Evolutionary conservation across 2,113 vertebrate genomes (phyloP), one percentile per base, ranked within the genome.

Genomic region (Syngnathus scovelli): DNA sequence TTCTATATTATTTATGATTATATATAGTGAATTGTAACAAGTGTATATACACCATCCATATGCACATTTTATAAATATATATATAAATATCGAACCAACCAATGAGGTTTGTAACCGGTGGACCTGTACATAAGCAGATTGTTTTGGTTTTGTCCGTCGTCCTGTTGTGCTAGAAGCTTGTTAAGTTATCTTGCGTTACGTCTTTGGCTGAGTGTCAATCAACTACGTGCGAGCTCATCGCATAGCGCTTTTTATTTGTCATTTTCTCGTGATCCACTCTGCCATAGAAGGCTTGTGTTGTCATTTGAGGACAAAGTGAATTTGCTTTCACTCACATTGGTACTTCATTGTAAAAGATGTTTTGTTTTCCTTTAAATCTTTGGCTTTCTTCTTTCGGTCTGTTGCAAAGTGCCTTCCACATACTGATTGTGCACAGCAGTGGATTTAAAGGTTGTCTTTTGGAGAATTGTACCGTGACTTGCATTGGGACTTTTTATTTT

Each of bases 321-420:
- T 21, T 71, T 70, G 46, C 77, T 78, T 33, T 85, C 70, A 39
- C 59, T 75, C 60, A n/a, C 62, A 68, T 84, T 78, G 81, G 85
- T 88, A 85, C 82, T 79, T 23, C 8, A 69, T 61, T 72, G 66
- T 82, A 74, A 70, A 75, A 68, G 16, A 70, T 59, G 16, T 74
- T 43, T 44, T 65, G 64, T 64, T 72, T 67, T 76, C 67, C 2
- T 16, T 83, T 80, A 52, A 68, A 67, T 74, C 38, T 82, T 86
- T 86, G 78, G 66, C 74, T 85, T 84, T 86, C 67, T 81, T 74
- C 78, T 86, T 90, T 90, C 84, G 68, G 86, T 90, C 87, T 90
- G 88, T 91, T 91, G 91, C 91, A 85, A 92, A 92, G 91, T 92
- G 91, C 91, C 91, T 92, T 92, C 90, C 88, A 89, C 90, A 85